phyloP scores from a whole-genome alignment of 2,113 vertebrate genomes.

The Sebastes schlegelii region DNA sequence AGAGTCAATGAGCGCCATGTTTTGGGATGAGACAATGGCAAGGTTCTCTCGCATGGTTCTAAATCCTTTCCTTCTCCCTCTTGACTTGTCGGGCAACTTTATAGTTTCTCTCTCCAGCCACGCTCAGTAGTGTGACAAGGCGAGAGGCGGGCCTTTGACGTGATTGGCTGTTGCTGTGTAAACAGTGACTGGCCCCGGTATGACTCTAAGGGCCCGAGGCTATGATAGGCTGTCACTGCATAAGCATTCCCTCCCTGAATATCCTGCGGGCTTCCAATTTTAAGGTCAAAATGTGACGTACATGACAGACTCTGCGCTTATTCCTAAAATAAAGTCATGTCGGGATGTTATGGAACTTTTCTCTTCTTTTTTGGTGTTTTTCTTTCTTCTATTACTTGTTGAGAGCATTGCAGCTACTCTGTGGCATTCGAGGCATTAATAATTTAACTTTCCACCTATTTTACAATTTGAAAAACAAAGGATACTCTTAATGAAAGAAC shows the following conservation, averaged over 20 bases:
- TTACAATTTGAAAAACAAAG: neutral
- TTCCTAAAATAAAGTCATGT: slow-evolving; percentile 32
- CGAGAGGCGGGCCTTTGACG: slow-evolving; percentile 18
- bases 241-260: slow-evolving; percentile 53
- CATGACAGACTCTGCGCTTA: neutral
- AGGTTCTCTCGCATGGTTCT: slow-evolving; percentile 65
- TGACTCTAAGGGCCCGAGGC: slow-evolving; percentile 45
- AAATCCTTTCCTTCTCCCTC: slow-evolving; percentile 46
- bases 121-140: neutral
- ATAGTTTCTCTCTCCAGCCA: slow-evolving; percentile 59
- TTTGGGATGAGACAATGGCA: neutral
- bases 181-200: slow-evolving; percentile 38
- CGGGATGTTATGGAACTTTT: neutral
- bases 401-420: neutral
- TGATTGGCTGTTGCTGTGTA: slow-evolving; percentile 68
- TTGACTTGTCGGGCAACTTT: slow-evolving; percentile 63
- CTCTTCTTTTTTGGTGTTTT: neutral
- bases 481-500: neutral
- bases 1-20: slow-evolving; percentile 57
- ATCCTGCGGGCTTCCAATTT: slow-evolving; percentile 48
- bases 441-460: neutral
- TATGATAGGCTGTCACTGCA: slow-evolving; percentile 42
- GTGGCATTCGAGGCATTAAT: too few species aligned
- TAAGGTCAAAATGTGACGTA: slow-evolving; percentile 63
- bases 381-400: neutral